Base-by-base conservation (phyloP, 2,888 invertebrate genomes). In the Drosophila borealis region DNA sequence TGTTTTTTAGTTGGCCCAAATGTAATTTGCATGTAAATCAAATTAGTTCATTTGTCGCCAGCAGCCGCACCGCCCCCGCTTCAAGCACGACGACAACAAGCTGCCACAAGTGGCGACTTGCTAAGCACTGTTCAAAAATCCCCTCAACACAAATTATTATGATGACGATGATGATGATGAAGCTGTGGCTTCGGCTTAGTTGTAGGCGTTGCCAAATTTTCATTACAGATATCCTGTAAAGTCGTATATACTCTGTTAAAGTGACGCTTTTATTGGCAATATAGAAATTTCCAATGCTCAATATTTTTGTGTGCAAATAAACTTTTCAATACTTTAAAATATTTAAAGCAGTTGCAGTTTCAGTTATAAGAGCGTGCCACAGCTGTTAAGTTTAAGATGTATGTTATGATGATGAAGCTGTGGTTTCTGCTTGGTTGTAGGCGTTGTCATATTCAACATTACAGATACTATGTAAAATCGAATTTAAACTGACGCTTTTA, bases 1-100 rank as follows among this genome's bases (percentile, higher is more conserved):
- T 49, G 10, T 64, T 72, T 67, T 51, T 65, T 51, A 69, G 57
- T 65, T 76, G 53, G 66, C 50, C 65, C 48, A 72, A 78, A 66
- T 80, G 71, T 72, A 80, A 85, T 85, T 82, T 85, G 69, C 78
- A 78, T 82, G 80, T 76, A 82, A 83, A 85, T 78, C 76, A 80
- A 85, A 78, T 82, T 74, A 85, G 82, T 78, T 74, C 61, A 75
- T 75, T 80, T 72, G 66, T 51, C 61, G 59, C 48, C 34, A 14
- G 19, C 36, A 14, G 4, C 21, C 4, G 36, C 45, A 13, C 21
- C 13, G 10, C 13, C 41, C 5, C 42, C 21, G 42, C 50, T 56
- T 13, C 29, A 56, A 65, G 44, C 54, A 14, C 6, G 13, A 8
- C 29, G 8, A 29, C 29, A 8, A n/a, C 25, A 36, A 37, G 70